These are phyloP conservation scores for Acanthopagrus latus DNA, from an alignment of 2,797 vertebrate genomes.

Conservation along the genomic window DNA sequence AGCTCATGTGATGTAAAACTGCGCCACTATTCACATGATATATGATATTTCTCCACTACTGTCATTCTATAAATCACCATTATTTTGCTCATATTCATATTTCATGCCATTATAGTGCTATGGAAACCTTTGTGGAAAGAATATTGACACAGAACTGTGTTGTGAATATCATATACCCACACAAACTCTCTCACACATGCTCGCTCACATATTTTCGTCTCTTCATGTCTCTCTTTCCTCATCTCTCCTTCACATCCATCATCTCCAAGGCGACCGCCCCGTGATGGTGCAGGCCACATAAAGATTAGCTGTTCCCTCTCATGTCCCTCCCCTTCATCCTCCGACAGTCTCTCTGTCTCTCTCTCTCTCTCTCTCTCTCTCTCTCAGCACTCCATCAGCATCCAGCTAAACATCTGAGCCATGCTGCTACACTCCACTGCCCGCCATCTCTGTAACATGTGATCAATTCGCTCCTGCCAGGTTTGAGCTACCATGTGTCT, in stretches of 20 bases:
- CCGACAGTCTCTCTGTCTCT: conserved; percentile 5
- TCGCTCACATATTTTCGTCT: conserved; percentile 40
- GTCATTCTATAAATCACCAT: conserved; percentile 4
- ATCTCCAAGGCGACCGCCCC: conserved; percentile 68
- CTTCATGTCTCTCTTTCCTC: conserved; percentile 25
- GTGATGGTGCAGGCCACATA: conserved; percentile 56
- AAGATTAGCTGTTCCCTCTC: conserved; percentile 63
- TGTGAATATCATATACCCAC: conserved; percentile 29
- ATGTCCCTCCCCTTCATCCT: conserved; percentile 24
- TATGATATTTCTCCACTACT: conserved; percentile 1
- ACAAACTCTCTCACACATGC: conserved; percentile 8
- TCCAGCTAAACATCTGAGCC: conserved; percentile 53
- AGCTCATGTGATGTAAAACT: conserved; percentile 28
- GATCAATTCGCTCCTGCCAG: conserved; percentile 34
- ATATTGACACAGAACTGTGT: conserved; percentile 21
- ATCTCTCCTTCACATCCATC: conserved; percentile 64
- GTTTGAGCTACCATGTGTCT: conserved; percentile 30
- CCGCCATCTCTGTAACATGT: conserved; percentile 18
- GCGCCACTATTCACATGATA: neutral
- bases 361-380: conserved; percentile 11
- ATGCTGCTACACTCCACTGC: conserved; percentile 44
- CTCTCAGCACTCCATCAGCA: conserved; percentile 42
- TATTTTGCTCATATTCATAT: neutral
- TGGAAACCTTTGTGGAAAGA: neutral
- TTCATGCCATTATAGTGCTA: neutral